phyloP scores from a whole-genome alignment of 2,888 invertebrate genomes.

The Pristionchus maxplancki region DNA sequence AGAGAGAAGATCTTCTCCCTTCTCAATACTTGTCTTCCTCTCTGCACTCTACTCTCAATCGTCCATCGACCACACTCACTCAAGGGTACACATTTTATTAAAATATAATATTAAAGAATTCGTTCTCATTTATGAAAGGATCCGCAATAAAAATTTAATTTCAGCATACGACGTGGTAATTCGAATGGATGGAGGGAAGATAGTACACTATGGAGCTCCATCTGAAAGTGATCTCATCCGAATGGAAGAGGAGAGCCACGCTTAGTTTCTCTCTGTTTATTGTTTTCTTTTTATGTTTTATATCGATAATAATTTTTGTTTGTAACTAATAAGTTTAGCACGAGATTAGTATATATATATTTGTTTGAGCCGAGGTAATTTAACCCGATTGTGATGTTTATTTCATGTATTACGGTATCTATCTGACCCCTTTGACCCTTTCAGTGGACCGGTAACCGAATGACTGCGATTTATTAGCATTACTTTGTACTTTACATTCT shows the following conservation, averaged over 20 bases:
- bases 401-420: slow-evolving; percentile 29
- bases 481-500: neutral
- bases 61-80: slow-evolving; percentile 53
- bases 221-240: slow-evolving; percentile 9
- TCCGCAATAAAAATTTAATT: neutral
- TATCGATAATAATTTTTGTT: neutral
- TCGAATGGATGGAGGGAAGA: slow-evolving; percentile 51
- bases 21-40: slow-evolving; percentile 48
- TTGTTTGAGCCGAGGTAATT: slow-evolving; percentile 20
- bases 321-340: neutral
- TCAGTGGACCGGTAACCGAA: slow-evolving; percentile 5
- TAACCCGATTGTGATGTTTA: slow-evolving; percentile 7
- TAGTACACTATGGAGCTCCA: slow-evolving; percentile 20
- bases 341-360: neutral
- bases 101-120: neutral
- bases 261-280: neutral
- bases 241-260: neutral
- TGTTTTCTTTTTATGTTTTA: neutral
- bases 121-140: too few relatives aligned
- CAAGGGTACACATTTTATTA: neutral
- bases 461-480: neutral
- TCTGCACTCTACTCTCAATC: slow-evolving; percentile 48
- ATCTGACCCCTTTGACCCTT: neutral
- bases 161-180: slow-evolving; percentile 47
- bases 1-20: slow-evolving; percentile 53